Evolutionary conservation across 53 echinoderm and acorn worm species (phyloP).

Genomic region (Echinarachnius parma): DNA sequence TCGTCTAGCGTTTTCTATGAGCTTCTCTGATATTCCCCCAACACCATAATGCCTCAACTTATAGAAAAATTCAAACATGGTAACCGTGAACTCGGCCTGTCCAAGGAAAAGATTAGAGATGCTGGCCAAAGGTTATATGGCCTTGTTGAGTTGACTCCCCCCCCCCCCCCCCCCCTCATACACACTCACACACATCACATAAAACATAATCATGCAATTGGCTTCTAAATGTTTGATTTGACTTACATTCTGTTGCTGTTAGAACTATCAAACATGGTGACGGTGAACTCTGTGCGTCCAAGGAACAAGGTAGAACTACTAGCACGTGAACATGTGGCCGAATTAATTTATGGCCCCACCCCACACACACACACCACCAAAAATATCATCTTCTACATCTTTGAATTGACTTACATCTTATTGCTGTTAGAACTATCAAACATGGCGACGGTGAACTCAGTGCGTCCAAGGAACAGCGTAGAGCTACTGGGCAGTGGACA

Average conservation of each 20-base stretch:
- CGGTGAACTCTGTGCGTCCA: constrained; percentile 81
- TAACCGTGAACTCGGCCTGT: too few species aligned
- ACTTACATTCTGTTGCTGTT: constrained; percentile 78
- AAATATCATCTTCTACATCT: too few species aligned
- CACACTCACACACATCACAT: constrained; percentile 15
- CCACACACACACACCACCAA: too few species aligned
- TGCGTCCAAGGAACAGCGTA: constrained; percentile 84
- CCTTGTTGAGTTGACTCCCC: too few species aligned
- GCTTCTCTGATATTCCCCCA: too few species aligned
- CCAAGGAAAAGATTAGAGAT: too few species aligned
- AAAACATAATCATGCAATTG: too few species aligned
- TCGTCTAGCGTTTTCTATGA: too few species aligned
- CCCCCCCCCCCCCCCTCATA: not conserved
- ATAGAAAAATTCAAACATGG: too few species aligned
- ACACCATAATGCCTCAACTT: too few species aligned
- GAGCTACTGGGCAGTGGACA: constrained; percentile 74
- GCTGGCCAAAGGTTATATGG: too few species aligned
- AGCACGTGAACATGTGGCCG: constrained; percentile 69
- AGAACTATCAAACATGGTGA: constrained; percentile 82
- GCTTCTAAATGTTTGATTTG: too few species aligned
- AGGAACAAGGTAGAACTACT: constrained; percentile 74
- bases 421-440: constrained; percentile 89
- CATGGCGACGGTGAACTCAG: constrained; percentile 93
- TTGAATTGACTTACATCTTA: constrained; percentile 84
- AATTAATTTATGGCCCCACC: not conserved